A percentile compares a stretch with the other conserved stretches of the same genome.
Conservation (phyloP, 2,797 vertebrate genomes). For the Pantherophis vulpinus region DNA sequence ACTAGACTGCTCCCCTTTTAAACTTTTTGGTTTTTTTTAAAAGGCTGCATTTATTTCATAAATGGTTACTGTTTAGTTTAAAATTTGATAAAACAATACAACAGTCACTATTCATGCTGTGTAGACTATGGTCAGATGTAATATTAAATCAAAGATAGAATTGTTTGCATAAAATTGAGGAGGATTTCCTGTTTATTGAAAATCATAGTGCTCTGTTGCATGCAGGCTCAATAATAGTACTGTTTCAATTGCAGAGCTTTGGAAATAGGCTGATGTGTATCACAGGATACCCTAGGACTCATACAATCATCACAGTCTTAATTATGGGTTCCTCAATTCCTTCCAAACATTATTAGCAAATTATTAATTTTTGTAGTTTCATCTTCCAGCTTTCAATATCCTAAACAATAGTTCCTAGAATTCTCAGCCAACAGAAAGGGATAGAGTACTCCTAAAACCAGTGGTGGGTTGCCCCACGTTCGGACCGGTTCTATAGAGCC, state of each 20-base stretch:
- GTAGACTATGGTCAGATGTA: not conserved
- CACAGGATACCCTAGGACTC: not conserved
- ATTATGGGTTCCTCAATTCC: not conserved
- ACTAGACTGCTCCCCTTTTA: constrained; percentile 44
- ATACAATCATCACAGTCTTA: not conserved
- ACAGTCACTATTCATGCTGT: not conserved
- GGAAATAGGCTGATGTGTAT: not conserved
- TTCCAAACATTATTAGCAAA: not conserved
- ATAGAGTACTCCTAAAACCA: not conserved
- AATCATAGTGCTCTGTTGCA: not conserved
- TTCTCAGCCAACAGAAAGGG: not conserved
- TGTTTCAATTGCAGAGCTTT: not conserved
- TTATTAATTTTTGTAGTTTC: not conserved
- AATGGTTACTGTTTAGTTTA: constrained; percentile 21
- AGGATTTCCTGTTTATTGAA: not conserved
- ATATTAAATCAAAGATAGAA: not conserved
- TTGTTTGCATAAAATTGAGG: not conserved
- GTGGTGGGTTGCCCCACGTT: too few species aligned
- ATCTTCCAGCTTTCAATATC: not conserved
- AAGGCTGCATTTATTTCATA: constrained; percentile 38
- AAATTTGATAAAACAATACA: not conserved
- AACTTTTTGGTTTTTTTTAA: constrained; percentile 41
- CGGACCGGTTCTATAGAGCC: too few species aligned
- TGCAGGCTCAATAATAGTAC: not conserved
- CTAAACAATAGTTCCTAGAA: not conserved